Conservation (phyloP, 2,888 invertebrate species). For the Coelinius sp. region DNA sequence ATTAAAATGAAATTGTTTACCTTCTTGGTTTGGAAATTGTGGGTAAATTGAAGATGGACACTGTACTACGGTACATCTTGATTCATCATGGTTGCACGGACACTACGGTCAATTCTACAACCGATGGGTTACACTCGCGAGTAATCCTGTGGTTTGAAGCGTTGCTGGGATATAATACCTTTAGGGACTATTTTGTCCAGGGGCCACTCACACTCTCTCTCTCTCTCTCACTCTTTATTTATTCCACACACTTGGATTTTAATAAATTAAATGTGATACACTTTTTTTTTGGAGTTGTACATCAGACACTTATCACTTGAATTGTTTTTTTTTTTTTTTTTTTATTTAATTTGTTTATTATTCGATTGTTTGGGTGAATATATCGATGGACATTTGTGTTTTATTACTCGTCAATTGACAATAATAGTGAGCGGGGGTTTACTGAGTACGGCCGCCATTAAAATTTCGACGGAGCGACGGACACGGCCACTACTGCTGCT, state of each 20-base stretch:
- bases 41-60: slow-evolving; percentile 43
- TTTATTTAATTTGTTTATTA: background rate
- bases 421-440: slow-evolving; percentile 63
- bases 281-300: no score
- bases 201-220: no score
- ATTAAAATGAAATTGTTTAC: no score
- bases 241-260: slow-evolving; percentile 19
- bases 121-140: slow-evolving; percentile 7
- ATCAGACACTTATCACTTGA: background rate
- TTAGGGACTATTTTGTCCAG: slow-evolving; percentile 28
- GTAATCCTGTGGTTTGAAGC: slow-evolving; percentile 25
- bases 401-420: slow-evolving; percentile 55
- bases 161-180: slow-evolving; percentile 30
- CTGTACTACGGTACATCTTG: slow-evolving; percentile 59
- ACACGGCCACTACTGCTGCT: slow-evolving; percentile 42
- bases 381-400: background rate
- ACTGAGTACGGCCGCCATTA: slow-evolving; percentile 65
- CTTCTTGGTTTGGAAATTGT: slow-evolving; percentile 51
- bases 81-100: slow-evolving; percentile 55
- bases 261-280: background rate
- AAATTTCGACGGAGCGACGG: slow-evolving; percentile 62
- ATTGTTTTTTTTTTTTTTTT: background rate
- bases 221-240: no score
- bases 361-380: background rate
- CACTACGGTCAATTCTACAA: slow-evolving; percentile 22